Percentiles rank a stretch among this genome's conserved stretches.
Conservation (phyloP, 1,140 invertebrate genomes). For the Oncopeltus fasciatus region DNA sequence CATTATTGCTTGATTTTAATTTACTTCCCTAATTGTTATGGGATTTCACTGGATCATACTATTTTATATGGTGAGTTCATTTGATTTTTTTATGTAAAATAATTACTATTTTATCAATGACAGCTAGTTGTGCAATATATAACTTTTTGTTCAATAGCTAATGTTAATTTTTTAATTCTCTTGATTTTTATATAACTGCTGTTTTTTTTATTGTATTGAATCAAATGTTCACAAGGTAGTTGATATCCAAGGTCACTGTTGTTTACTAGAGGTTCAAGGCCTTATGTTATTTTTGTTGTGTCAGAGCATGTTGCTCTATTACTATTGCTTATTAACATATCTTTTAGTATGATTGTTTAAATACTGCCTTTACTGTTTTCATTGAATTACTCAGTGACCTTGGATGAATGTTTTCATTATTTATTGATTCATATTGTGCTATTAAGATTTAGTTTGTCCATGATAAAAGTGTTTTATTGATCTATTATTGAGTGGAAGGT, state of each 20-base stretch:
- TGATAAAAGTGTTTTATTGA: not conserved
- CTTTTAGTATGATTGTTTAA: not conserved
- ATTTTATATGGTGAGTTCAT: not conserved
- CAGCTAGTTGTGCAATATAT: not conserved
- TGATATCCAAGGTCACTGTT: constrained; percentile 20
- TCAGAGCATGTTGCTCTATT: constrained; percentile 12
- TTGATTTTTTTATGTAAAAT: not conserved
- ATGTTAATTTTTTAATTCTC: not conserved
- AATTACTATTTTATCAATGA: not conserved
- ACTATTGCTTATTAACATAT: constrained; percentile 10
- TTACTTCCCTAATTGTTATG: not conserved
- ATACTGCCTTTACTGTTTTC: not conserved
- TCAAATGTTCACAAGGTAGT: constrained; percentile 9
- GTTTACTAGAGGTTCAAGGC: constrained; percentile 23
- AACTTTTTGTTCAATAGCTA: not conserved
- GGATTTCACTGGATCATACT: not conserved
- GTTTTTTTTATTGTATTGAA: not conserved
- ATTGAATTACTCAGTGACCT: not conserved
- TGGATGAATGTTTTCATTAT: not conserved
- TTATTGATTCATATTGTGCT: not conserved
- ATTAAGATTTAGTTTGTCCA: not conserved
- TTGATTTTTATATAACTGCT: not conserved
- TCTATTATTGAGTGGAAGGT: not conserved
- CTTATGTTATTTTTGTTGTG: constrained; percentile 17
- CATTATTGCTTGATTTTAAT: no score